phyloP scores from a whole-genome alignment of 2,113 vertebrate species.

The Gallinago paraguaiae region DNA sequence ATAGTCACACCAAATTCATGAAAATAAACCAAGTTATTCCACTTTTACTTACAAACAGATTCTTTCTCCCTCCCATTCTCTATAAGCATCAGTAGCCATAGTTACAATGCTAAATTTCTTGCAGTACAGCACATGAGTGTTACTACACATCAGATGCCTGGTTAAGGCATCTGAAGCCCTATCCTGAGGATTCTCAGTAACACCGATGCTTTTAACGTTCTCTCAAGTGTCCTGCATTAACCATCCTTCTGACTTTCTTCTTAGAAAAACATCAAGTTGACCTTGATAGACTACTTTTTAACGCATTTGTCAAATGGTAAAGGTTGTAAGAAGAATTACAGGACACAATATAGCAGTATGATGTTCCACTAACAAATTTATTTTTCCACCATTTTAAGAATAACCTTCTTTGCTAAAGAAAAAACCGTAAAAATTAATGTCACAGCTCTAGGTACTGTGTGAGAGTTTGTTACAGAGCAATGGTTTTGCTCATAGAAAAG shows the following conservation, averaged over 20 bases:
- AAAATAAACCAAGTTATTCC: constrained; percentile 23
- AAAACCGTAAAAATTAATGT: neutral
- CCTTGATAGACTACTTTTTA: neutral
- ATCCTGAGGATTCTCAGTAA: neutral
- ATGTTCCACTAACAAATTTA: neutral
- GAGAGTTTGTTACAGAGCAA: neutral
- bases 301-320: neutral
- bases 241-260: neutral
- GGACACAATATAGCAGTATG: neutral
- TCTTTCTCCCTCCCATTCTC: neutral
- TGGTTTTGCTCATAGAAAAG: neutral
- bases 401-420: neutral
- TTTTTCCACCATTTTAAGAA: neutral
- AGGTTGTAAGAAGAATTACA: neutral
- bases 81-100: neutral
- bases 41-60: neutral
- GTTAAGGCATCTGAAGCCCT: neutral
- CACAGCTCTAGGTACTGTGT: neutral
- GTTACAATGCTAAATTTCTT: constrained; percentile 32
- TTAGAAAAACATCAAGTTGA: neutral
- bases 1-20: constrained; percentile 1
- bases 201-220: neutral
- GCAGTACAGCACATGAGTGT: neutral
- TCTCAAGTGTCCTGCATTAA: neutral
- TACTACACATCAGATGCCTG: neutral